A percentile compares a stretch with the other conserved stretches of the same genome.
phyloP scores from a whole-genome alignment of 2,888 invertebrate genomes.

The Drosophila paramelanica region DNA sequence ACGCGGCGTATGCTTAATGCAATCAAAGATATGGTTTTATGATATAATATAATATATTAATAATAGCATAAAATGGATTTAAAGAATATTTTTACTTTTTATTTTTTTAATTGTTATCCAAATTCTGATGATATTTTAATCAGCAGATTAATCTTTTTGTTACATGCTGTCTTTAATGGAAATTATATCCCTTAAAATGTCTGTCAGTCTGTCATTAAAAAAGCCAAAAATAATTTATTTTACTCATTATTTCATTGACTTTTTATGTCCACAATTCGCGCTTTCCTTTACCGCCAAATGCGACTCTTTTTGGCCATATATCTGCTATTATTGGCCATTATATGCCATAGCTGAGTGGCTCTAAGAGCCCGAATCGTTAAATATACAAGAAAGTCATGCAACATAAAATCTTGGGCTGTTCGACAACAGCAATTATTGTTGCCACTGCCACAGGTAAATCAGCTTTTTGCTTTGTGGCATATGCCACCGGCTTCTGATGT shows the following conservation, averaged over 20 bases:
- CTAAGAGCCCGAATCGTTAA: constrained; percentile 3
- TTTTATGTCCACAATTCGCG: constrained; percentile 1
- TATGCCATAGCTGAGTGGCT: constrained; percentile 12
- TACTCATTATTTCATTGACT: constrained; percentile 16
- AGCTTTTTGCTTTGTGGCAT: constrained; percentile 19
- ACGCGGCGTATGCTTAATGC: constrained; percentile 16
- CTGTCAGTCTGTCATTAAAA: not conserved
- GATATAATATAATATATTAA: no score
- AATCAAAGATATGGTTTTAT: no score
- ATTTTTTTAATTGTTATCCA: no score
- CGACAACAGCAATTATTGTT: constrained; percentile 41
- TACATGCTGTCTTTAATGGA: no score
- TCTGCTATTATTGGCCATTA: constrained; percentile 14
- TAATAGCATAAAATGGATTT: no score
- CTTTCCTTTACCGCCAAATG: constrained; percentile 1
- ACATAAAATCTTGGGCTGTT: constrained; percentile 41
- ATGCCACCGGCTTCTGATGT: constrained; percentile 56
- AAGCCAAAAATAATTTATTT: not conserved
- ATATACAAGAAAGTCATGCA: constrained; percentile 27
- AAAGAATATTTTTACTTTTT: no score
- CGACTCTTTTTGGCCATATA: constrained; percentile 9
- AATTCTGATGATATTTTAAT: no score
- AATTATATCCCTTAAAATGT: no score
- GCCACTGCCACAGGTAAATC: constrained; percentile 36
- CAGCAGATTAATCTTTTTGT: no score